A percentile compares a stretch with the other conserved stretches of the same genome.
phyloP scores from a whole-genome alignment of 2,888 invertebrate species.

The Caenorhabditis uteleia region DNA sequence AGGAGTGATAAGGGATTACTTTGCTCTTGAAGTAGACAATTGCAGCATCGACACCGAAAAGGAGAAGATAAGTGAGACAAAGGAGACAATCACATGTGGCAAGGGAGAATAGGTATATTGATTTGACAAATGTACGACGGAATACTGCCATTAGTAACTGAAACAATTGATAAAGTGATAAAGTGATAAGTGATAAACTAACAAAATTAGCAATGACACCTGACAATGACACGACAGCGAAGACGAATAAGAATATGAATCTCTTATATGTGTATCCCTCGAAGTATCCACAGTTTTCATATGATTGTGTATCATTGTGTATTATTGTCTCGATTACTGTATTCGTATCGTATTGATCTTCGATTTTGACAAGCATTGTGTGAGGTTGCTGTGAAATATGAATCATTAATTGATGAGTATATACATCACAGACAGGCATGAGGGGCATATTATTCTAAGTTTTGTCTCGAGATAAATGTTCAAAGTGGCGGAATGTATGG shows the following conservation, averaged over 20 bases:
- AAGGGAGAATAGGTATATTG: slow-evolving; percentile 49
- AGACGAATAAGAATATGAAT: slow-evolving; percentile 49
- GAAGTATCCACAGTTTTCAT: slow-evolving; percentile 48
- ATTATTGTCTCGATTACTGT: background rate
- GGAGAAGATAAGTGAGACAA: slow-evolving; percentile 51
- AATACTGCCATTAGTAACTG: slow-evolving; percentile 54
- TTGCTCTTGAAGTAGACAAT: slow-evolving; percentile 45
- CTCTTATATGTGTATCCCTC: slow-evolving; percentile 49
- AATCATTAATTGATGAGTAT: no score
- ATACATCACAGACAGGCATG: no score
- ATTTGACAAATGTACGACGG: slow-evolving; percentile 47
- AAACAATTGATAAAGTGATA: slow-evolving; percentile 7
- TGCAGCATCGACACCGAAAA: slow-evolving; percentile 57
- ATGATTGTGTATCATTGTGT: no score
- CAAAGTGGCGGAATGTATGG: no score
- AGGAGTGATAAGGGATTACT: slow-evolving; percentile 8
- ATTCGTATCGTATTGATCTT: no score
- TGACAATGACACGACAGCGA: slow-evolving; percentile 41
- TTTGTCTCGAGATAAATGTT: no score
- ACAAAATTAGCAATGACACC: slow-evolving; percentile 51
- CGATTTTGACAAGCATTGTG: no score
- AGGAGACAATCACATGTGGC: slow-evolving; percentile 45
- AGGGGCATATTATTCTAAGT: no score
- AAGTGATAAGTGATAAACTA: background rate
- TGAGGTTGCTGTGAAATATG: no score